These are phyloP conservation scores for Timandra comae DNA, from an alignment of 2,888 invertebrate species.

Conservation along the genomic window DNA sequence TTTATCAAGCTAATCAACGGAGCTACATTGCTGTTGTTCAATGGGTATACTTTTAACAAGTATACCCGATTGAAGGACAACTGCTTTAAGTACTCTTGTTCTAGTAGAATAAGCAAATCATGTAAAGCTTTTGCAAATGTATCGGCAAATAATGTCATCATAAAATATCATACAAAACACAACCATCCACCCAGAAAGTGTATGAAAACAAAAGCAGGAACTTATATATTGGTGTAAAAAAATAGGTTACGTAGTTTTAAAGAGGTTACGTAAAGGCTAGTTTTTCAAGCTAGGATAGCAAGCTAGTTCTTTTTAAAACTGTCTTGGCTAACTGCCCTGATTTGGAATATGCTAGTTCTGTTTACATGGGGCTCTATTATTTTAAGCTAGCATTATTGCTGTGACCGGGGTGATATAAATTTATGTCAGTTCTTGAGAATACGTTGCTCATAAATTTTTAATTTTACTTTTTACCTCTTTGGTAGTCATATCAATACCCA, in stretches of 20 bases:
- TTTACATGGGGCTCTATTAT: no score
- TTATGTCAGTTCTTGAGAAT: conserved; percentile 1
- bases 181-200: conserved; percentile 18
- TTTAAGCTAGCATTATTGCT: background rate
- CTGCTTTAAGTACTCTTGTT: conserved; percentile 32
- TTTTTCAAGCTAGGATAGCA: no score
- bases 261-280: no score
- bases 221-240: background rate
- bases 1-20: conserved; percentile 24
- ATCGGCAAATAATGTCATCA: conserved; percentile 10
- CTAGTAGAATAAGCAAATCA: conserved; percentile 15
- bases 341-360: no score
- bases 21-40: conserved; percentile 25
- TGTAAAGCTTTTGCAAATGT: conserved; percentile 28
- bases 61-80: conserved; percentile 14
- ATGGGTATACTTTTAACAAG: conserved; percentile 31
- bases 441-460: conserved; percentile 3
- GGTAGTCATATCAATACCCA: conserved; percentile 4
- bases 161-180: conserved; percentile 11
- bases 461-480: conserved; percentile 3
- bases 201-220: background rate
- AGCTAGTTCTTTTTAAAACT: no score
- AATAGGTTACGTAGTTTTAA: no score
- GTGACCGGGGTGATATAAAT: background rate
- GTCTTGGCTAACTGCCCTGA: no score